Percentiles rank a stretch among this genome's conserved stretches.
Conservation (phyloP, 2,797 vertebrate genomes). For the Acomys russatus region DNA sequence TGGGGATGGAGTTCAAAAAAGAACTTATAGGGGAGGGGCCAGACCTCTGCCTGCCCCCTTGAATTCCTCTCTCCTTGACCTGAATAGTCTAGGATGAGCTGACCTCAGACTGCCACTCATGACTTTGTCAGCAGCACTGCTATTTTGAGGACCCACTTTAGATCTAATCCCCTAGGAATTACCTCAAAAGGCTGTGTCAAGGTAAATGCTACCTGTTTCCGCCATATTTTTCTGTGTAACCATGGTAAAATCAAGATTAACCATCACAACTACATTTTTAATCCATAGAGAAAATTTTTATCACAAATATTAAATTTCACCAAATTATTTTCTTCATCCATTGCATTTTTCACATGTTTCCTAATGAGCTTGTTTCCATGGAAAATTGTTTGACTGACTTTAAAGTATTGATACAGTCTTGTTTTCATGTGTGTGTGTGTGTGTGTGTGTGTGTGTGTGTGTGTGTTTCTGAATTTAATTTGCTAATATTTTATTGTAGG, state of each 20-base stretch:
- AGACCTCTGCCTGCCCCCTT: too few relatives aligned
- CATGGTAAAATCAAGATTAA: neutral
- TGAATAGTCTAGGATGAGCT: neutral
- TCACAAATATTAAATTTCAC: neutral
- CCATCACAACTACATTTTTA: neutral
- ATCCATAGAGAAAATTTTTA: neutral
- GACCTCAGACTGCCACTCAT: neutral
- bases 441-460: neutral
- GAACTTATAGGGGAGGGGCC: too few relatives aligned
- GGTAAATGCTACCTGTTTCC: neutral
- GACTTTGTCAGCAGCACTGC: neutral
- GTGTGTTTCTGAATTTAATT: neutral
- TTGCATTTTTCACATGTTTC: neutral
- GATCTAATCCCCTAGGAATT: neutral
- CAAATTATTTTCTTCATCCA: neutral
- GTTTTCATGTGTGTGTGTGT: neutral
- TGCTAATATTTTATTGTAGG: neutral
- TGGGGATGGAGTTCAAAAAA: too few relatives aligned
- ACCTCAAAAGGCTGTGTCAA: neutral
- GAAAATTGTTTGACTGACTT: neutral
- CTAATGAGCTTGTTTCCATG: neutral
- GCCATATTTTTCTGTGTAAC: neutral
- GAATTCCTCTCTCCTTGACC: neutral
- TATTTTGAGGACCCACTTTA: neutral
- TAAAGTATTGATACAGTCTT: neutral